Evolutionary conservation across 92 coral and sea anemone genomes (phyloP).

Genomic region (Phenganax stokvisi): DNA sequence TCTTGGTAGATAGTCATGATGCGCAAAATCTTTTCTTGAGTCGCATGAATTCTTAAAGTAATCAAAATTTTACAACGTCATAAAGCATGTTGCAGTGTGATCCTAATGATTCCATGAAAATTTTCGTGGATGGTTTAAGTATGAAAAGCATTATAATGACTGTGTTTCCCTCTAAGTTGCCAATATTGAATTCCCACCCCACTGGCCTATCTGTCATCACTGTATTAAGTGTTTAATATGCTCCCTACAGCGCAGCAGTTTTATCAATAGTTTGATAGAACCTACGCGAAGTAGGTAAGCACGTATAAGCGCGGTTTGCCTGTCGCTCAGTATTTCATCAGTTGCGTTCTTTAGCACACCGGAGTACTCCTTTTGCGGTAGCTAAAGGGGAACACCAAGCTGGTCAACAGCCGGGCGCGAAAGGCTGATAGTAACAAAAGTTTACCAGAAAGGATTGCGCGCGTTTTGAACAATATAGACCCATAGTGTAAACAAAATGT

Average conservation of each 20-base stretch:
- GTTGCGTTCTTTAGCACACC: not conserved
- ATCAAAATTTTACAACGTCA: no score
- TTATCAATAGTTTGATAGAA: not conserved
- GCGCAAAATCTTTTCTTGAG: no score
- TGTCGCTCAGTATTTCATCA: not conserved
- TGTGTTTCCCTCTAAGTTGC: not conserved
- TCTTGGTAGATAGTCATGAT: no score
- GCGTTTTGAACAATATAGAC: not conserved
- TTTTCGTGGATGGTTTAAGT: no score
- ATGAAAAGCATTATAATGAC: not conserved
- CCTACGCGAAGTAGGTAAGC: no score
- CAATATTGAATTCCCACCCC: not conserved
- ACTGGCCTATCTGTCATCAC: constrained; percentile 9
- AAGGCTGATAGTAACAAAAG: not conserved
- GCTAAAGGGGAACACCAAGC: not conserved
- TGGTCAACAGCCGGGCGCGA: not conserved
- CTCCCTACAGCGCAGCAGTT: not conserved
- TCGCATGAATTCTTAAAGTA: no score
- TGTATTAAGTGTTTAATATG: constrained; percentile 2
- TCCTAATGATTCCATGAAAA: no score
- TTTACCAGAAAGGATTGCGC: not conserved
- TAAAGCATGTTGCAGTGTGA: no score
- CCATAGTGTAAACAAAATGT: not conserved
- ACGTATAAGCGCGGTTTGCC: not conserved
- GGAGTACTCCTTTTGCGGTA: not conserved